phyloP scores from a whole-genome alignment of 2,888 invertebrate species.

The Ormyrus nitidulus region DNA sequence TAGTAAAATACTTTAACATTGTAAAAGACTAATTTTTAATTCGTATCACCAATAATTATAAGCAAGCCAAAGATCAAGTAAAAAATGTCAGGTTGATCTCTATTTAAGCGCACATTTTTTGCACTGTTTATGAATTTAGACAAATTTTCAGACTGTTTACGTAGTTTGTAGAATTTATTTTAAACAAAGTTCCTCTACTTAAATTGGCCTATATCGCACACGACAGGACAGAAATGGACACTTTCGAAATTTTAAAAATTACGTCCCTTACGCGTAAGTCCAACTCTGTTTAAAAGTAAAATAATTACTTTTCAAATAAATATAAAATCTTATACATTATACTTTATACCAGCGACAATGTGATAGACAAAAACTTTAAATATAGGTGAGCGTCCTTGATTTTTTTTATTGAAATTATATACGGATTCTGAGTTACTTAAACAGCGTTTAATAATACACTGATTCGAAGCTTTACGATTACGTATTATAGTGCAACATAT shows the following conservation, averaged over 20 bases:
- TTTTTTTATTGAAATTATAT: conserved; percentile 1
- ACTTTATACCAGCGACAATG: conserved; percentile 28
- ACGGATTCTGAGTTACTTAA: neutral
- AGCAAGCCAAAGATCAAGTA: too few relatives aligned
- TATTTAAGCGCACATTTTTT: conserved; percentile 25
- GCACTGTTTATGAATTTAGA: conserved; percentile 6
- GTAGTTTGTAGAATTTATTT: conserved; percentile 22
- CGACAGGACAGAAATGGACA: neutral
- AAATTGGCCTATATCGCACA: conserved; percentile 31
- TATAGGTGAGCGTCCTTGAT: conserved; percentile 38
- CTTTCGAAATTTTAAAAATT: neutral
- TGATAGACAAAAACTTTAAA: conserved; percentile 37
- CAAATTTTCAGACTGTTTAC: conserved; percentile 10
- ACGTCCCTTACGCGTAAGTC: neutral
- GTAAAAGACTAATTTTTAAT: too few relatives aligned
- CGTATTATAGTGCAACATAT: neutral
- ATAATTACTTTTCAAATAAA: neutral
- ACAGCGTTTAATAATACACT: neutral
- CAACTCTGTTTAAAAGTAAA: neutral
- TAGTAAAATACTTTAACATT: too few relatives aligned
- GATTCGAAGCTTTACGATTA: neutral
- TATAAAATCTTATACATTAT: neutral
- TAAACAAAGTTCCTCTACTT: conserved; percentile 41
- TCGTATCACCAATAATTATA: too few relatives aligned
- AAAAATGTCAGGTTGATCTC: conserved; percentile 1